A percentile compares a stretch with the other conserved stretches of the same genome.
Evolutionary conservation across 2,113 vertebrate species (phyloP).

Genomic region (Pygoscelis adeliae): DNA sequence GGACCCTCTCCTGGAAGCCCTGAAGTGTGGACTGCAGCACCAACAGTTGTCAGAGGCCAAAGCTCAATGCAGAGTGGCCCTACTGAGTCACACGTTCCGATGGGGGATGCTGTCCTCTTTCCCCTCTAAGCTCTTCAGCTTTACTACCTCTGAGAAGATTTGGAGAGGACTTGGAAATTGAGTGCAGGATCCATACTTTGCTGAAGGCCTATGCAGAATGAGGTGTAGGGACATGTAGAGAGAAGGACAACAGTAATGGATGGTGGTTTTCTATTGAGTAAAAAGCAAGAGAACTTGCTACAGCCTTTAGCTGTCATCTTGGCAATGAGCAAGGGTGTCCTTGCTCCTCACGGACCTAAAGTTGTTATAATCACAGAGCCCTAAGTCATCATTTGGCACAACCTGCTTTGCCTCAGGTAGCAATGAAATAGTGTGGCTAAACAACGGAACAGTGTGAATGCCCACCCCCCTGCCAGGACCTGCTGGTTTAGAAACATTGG

Average conservation of each 20-base stretch:
- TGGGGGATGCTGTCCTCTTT: neutral
- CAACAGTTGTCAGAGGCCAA: neutral
- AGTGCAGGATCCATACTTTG: neutral
- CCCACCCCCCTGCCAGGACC: neutral
- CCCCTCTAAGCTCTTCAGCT: neutral
- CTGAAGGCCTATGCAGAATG: neutral
- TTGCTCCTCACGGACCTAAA: neutral
- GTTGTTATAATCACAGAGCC: neutral
- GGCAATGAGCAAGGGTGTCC: neutral
- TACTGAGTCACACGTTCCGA: fast-evolving
- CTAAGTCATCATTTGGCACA: neutral
- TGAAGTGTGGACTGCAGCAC: neutral
- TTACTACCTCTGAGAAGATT: neutral
- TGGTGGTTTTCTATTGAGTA: neutral
- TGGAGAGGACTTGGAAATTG: neutral
- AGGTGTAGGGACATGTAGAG: neutral
- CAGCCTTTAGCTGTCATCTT: neutral
- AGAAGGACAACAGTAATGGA: neutral
- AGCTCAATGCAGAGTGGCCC: fast-evolving
- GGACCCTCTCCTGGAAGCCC: neutral
- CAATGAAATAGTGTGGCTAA: neutral
- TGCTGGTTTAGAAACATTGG: neutral
- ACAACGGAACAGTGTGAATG: neutral
- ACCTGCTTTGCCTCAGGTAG: neutral
- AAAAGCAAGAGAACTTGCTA: neutral